phyloP scores from a whole-genome alignment of 2,113 vertebrate species.

The Neopipo cinnamomea region DNA sequence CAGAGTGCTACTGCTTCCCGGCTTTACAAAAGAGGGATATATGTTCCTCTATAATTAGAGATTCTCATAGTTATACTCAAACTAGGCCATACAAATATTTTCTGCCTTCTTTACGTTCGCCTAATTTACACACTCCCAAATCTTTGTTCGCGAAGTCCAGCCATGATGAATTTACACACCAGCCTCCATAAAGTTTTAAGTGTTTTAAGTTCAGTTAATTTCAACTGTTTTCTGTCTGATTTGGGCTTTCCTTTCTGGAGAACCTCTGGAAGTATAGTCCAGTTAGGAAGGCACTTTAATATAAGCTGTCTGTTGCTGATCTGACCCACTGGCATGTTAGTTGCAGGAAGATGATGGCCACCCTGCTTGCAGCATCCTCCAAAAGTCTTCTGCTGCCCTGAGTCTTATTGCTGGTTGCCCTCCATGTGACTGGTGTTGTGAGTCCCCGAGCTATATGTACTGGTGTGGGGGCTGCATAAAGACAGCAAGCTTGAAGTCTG shows the following conservation, averaged over 20 bases:
- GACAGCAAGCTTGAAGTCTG: background rate
- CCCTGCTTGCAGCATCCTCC: background rate
- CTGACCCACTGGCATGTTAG: background rate
- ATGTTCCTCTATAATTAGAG: background rate
- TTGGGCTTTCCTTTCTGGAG: background rate
- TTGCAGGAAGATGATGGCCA: background rate
- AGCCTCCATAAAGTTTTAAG: background rate
- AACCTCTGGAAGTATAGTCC: background rate
- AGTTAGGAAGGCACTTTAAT: background rate
- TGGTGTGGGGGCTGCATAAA: background rate
- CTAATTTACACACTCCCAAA: background rate
- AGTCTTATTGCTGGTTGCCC: background rate
- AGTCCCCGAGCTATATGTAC: background rate
- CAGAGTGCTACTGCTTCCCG: background rate
- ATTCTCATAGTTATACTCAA: background rate
- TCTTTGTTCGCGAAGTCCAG: too few relatives aligned
- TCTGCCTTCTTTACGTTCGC: background rate
- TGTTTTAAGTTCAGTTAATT: background rate
- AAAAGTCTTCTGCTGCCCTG: background rate
- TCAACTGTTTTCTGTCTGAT: background rate
- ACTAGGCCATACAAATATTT: background rate
- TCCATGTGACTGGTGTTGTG: background rate
- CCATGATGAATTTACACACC: background rate
- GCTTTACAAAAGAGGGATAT: background rate
- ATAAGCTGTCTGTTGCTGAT: background rate